These are phyloP conservation scores for Trigoniulus corallinus DNA, from an alignment of 1,140 invertebrate genomes.

Conservation along the genomic window DNA sequence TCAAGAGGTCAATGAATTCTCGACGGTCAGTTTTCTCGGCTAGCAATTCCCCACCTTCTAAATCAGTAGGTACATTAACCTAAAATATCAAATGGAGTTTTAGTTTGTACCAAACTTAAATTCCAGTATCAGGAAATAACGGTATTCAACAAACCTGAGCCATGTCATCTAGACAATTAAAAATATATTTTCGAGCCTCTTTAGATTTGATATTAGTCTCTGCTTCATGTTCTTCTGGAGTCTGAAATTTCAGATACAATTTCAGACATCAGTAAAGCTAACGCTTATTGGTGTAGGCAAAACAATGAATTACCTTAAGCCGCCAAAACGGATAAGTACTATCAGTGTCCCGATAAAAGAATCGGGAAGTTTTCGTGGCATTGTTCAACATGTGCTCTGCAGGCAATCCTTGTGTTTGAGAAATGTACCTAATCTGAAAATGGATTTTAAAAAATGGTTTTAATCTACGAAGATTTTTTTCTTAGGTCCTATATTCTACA, in stretches of 20 bases:
- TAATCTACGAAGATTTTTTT: too few relatives aligned
- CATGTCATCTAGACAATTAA: constrained; percentile 98
- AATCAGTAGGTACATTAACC: constrained; percentile 91
- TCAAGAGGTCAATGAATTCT: constrained; percentile 92
- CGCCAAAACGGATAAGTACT: constrained; percentile 95
- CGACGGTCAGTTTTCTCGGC: constrained; percentile 90
- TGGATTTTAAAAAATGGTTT: too few relatives aligned
- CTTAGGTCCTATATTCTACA: too few relatives aligned
- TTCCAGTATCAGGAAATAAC: neutral
- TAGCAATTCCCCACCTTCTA: constrained; percentile 84
- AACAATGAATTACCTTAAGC: constrained; percentile 44
- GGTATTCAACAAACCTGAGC: constrained; percentile 38
- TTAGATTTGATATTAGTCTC: constrained; percentile 98
- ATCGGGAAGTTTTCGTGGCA: constrained; percentile 95
- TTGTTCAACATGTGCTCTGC: constrained; percentile 98
- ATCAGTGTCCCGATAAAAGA: constrained; percentile 94
- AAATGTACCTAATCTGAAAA: constrained; percentile 69
- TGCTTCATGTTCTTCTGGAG: constrained; percentile 92
- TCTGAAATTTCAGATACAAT: constrained; percentile 31
- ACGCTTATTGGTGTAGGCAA: neutral
- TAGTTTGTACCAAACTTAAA: neutral
- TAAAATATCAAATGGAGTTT: constrained; percentile 9
- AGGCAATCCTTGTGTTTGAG: constrained; percentile 81
- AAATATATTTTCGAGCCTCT: constrained; percentile 98
- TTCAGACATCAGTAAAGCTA: neutral